A percentile compares a stretch with the other conserved stretches of the same genome.
phyloP scores from a whole-genome alignment of 64 coral and sea anemone species.

The Dendrophyllia cribrosa region DNA sequence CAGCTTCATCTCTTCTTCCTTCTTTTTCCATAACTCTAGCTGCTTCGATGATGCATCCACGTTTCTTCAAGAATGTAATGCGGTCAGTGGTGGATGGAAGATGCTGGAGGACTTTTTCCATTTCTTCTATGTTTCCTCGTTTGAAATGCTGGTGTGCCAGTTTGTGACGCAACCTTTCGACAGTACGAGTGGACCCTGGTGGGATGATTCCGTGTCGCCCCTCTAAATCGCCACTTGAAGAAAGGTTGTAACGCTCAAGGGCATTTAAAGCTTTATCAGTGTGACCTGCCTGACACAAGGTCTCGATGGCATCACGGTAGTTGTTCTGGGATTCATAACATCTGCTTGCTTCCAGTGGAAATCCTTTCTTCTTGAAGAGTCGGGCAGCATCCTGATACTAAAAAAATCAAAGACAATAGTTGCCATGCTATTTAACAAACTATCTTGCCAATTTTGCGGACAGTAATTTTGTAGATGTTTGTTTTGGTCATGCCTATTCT shows the following conservation, averaged over 20 bases:
- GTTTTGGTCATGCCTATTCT: no score
- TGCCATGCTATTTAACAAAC: no score
- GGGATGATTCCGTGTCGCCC: slow-evolving; percentile 63
- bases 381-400: slow-evolving; percentile 68
- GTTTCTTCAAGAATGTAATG: slow-evolving; percentile 77
- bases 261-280: slow-evolving; percentile 60
- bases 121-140: slow-evolving; percentile 38
- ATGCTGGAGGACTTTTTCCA: slow-evolving; percentile 68
- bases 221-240: slow-evolving; percentile 32
- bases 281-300: slow-evolving; percentile 27
- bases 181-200: slow-evolving; percentile 71
- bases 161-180: slow-evolving; percentile 76
- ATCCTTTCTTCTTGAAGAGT: slow-evolving; percentile 48
- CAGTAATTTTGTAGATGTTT: no score
- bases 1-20: slow-evolving; percentile 63
- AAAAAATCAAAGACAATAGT: background rate
- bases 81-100: slow-evolving; percentile 74
- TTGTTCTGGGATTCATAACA: slow-evolving; percentile 64
- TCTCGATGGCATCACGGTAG: slow-evolving; percentile 64
- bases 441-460: no score
- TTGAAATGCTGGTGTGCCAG: slow-evolving; percentile 77
- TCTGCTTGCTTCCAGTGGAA: slow-evolving; percentile 47
- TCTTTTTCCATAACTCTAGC: slow-evolving; percentile 65
- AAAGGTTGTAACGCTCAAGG: slow-evolving; percentile 59
- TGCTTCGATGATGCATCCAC: slow-evolving; percentile 54